These are phyloP conservation scores for Netelia inedita DNA, from an alignment of 2,888 invertebrate species.

Conservation along the genomic window DNA sequence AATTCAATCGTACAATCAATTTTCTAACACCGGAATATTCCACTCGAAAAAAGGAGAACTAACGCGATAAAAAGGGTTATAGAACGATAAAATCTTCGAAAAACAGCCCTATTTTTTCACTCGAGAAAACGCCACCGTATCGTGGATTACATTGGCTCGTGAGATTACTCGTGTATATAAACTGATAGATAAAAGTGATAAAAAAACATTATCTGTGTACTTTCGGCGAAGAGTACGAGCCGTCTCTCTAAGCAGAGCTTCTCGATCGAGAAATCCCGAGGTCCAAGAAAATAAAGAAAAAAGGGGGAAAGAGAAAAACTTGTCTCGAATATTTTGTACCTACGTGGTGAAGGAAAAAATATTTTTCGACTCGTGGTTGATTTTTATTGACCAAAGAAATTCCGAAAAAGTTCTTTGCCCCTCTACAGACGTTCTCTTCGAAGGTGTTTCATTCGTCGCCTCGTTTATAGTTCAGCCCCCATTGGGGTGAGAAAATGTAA, in stretches of 20 bases:
- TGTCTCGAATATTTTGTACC: no score
- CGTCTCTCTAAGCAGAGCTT: neutral
- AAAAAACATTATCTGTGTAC: slow-evolving; percentile 49
- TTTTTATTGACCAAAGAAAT: no score
- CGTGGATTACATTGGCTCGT: slow-evolving; percentile 32
- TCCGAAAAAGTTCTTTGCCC: no score
- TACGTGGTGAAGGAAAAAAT: neutral
- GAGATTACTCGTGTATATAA: slow-evolving; percentile 55
- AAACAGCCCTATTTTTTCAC: slow-evolving; percentile 15
- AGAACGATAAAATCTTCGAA: neutral
- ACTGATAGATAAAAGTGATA: slow-evolving; percentile 45
- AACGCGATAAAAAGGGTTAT: neutral
- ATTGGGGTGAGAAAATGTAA: slow-evolving; percentile 62
- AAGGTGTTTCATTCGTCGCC: slow-evolving; percentile 29
- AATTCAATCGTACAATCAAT: no score
- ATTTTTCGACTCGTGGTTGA: neutral
- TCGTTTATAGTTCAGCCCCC: slow-evolving; percentile 14
- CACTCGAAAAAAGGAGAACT: no score
- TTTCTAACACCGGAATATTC: no score
- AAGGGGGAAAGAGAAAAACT: neutral
- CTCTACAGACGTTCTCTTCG: no score
- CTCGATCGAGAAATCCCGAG: neutral
- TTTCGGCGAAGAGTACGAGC: slow-evolving; percentile 24
- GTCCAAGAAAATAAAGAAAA: neutral
- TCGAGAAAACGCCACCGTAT: neutral